These are phyloP conservation scores for Pedetes capensis DNA, from an alignment of 2,113 vertebrate species.

Conservation along the genomic window DNA sequence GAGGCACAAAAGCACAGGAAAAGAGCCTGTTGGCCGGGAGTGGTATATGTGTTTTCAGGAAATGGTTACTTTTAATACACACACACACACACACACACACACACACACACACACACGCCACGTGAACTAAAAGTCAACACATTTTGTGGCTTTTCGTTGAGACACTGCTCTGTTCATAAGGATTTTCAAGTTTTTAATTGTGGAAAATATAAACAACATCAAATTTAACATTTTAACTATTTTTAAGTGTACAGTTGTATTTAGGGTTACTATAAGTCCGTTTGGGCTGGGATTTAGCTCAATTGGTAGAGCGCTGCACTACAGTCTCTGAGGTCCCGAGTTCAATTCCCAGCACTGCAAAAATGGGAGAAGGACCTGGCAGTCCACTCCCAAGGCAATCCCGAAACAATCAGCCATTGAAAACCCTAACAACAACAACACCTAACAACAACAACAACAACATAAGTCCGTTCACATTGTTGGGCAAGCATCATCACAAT, in stretches of 20 bases:
- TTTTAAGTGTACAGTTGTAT: not conserved
- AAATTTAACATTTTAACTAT: not conserved
- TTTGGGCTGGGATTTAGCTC: too few relatives aligned
- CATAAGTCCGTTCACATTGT: not conserved
- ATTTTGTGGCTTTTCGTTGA: constrained; percentile 23
- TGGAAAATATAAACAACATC: not conserved
- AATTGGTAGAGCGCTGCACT: too few relatives aligned
- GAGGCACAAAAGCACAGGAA: constrained; percentile 78
- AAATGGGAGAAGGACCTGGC: too few relatives aligned
- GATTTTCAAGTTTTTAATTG: not conserved
- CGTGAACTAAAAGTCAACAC: constrained; percentile 37
- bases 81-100: not conserved
- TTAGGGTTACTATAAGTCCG: too few relatives aligned
- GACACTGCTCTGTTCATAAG: not conserved
- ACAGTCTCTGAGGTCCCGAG: too few relatives aligned
- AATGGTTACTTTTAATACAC: constrained; percentile 53
- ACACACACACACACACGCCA: not conserved
- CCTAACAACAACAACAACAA: too few relatives aligned
- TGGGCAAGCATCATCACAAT: not conserved
- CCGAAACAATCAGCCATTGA: too few relatives aligned
- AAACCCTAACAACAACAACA: too few relatives aligned
- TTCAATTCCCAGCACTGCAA: too few relatives aligned
- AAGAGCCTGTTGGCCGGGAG: constrained; percentile 48
- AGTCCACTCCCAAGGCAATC: too few relatives aligned
- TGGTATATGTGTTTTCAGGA: constrained; percentile 65